phyloP scores from a whole-genome alignment of 2,113 vertebrate species.

The Tautogolabrus adspersus region DNA sequence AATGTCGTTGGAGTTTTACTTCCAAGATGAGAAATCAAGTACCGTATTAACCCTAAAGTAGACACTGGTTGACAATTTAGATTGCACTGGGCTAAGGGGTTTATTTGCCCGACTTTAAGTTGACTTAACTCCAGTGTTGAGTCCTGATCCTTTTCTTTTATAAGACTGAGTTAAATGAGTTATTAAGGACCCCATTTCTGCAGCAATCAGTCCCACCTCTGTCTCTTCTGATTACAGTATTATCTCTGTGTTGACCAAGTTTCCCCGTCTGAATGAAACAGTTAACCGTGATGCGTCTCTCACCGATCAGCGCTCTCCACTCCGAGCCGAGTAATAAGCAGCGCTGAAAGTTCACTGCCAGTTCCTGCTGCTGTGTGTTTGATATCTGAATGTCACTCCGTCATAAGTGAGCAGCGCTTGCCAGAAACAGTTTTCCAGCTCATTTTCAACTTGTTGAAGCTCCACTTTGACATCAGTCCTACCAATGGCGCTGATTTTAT shows the following conservation, averaged over 20 bases:
- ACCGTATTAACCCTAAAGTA: too few relatives aligned
- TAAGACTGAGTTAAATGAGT: not conserved
- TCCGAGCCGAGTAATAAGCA: conserved; percentile 51
- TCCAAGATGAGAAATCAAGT: too few relatives aligned
- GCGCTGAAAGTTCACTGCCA: conserved; percentile 42
- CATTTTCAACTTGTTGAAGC: conserved; percentile 57
- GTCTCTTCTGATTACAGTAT: not conserved
- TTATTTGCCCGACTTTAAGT: too few relatives aligned
- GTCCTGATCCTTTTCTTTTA: not conserved
- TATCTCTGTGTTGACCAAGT: conserved; percentile 3
- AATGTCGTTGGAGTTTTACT: too few relatives aligned
- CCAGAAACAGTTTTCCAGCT: conserved; percentile 58
- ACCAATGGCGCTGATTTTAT: conserved; percentile 27
- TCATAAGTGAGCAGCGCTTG: conserved; percentile 46
- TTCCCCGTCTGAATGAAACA: conserved; percentile 30
- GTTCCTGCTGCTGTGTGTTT: conserved; percentile 49
- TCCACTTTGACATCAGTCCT: conserved; percentile 30
- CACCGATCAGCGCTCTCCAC: conserved; percentile 55
- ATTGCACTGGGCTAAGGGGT: too few relatives aligned
- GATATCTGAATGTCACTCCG: conserved; percentile 62
- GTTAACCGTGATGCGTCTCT: conserved; percentile 23
- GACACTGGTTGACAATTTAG: too few relatives aligned
- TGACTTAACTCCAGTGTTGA: not conserved
- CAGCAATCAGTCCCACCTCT: not conserved
- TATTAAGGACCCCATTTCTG: not conserved